These are phyloP conservation scores for Torymus auratus DNA, from an alignment of 2,888 invertebrate genomes.

Conservation along the genomic window DNA sequence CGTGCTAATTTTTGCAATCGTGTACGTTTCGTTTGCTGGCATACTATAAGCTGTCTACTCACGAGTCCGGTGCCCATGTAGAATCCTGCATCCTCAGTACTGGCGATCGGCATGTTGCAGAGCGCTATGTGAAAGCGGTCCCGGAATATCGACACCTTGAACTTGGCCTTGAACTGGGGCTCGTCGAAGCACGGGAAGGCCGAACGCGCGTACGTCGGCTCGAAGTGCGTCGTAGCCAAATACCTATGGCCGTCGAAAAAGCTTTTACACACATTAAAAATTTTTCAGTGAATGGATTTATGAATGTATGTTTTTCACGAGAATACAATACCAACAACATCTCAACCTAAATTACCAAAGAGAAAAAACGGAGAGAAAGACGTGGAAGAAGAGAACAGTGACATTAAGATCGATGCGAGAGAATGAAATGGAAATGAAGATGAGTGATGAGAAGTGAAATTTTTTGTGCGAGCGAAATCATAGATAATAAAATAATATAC, in stretches of 20 bases:
- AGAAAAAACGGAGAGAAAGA: conserved; percentile 18
- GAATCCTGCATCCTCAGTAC: conserved; percentile 87
- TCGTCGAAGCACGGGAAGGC: conserved; percentile 92
- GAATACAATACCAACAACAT: conserved; percentile 51
- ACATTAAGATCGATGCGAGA: background rate
- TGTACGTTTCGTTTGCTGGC: conserved; percentile 24
- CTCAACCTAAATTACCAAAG: conserved; percentile 45
- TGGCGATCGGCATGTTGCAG: conserved; percentile 88
- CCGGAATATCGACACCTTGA: conserved; percentile 88
- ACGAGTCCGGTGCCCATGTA: conserved; percentile 88
- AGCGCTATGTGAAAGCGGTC: conserved; percentile 89
- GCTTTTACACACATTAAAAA: conserved; percentile 58
- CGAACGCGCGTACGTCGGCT: conserved; percentile 87
- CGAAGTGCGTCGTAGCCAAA: conserved; percentile 90
- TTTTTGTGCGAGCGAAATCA: too few relatives aligned
- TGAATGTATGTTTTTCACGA: conserved; percentile 18
- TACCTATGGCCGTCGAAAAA: conserved; percentile 77
- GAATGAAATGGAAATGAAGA: conserved; percentile 7
- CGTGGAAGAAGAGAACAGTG: conserved; percentile 52
- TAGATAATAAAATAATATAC: too few relatives aligned
- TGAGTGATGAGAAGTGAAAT: too few relatives aligned
- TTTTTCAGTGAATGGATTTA: conserved; percentile 31
- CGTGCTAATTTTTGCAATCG: conserved; percentile 23
- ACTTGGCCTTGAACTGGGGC: conserved; percentile 88
- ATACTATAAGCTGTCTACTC: conserved; percentile 70